Conservation (phyloP, 2,888 invertebrate genomes). For the Polymixis flavicincta region DNA sequence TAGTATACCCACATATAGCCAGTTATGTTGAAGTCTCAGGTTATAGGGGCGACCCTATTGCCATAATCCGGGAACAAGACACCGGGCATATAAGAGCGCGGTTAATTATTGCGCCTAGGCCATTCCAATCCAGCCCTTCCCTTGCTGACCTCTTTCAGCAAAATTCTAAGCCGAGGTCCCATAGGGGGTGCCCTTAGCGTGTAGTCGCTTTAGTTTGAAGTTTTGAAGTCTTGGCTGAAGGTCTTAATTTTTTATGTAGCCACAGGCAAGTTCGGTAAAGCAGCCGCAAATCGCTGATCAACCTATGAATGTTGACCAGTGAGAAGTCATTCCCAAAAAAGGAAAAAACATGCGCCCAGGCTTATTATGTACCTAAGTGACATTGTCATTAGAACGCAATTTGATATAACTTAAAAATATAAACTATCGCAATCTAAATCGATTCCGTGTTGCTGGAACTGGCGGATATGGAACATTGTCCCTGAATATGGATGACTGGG, state of each 20-base stretch:
- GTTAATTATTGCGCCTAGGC: not conserved
- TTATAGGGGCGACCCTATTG: not conserved
- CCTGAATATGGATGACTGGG: slow-evolving; percentile 24
- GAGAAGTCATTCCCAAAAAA: no score
- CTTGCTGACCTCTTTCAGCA: no score
- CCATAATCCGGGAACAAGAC: not conserved
- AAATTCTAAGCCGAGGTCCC: no score
- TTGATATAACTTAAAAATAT: slow-evolving; percentile 5
- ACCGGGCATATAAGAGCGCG: not conserved
- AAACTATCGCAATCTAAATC: slow-evolving; percentile 1
- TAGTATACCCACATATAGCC: not conserved
- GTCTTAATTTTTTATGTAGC: no score
- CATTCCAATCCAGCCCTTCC: no score
- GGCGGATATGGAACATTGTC: slow-evolving; percentile 44
- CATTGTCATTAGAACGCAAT: not conserved
- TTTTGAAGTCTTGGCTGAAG: no score
- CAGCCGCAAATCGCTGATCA: no score
- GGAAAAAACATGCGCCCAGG: no score
- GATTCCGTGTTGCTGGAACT: slow-evolving; percentile 20
- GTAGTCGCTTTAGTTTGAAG: no score
- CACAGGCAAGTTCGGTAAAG: no score
- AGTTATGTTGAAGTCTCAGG: not conserved
- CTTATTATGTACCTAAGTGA: not conserved
- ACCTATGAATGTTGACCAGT: no score
- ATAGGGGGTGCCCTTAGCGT: no score